Base-by-base conservation (phyloP, 1,140 invertebrate genomes). In the Melanaphis sacchari region DNA sequence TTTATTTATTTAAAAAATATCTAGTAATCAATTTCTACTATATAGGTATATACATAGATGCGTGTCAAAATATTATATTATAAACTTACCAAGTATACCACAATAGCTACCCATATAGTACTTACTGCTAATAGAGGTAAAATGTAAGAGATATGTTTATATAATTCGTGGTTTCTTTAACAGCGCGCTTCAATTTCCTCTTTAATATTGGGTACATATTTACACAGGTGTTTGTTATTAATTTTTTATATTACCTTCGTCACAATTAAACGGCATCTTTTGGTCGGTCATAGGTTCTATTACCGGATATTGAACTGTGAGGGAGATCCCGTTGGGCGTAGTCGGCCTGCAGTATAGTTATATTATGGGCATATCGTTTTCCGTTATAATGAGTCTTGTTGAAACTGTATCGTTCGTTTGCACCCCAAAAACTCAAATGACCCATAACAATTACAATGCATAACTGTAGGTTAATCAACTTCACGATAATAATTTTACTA, bases 221-320 rank as follows among this genome's bases (percentile, higher is more conserved):
- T 76, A 76, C n/a, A 76, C 54, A 66, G 59, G 90, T 91, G 54
- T 76, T 49, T 46, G 31, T n/a, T n/a, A 66, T n/a, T 66, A 66
- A 49, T 49, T 49, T 15, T 49, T 36, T n/a, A 2, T n/a, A 0
- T 21, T 36, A 21, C 18, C 49, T 59, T 15, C 5, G 26, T 21
- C 18, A 6, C n/a, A 59, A 59, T 90, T 90, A 90, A 59, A 59
- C 31, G 24, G 41, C 88, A 31, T 90, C 52, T 59, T 90, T 59
- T 24, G 52, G 52, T 90, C 88, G 40, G 59, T 36, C 59, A 76
- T n/a, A 4, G 31, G 31, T 7, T n/a, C 38, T 52, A 38, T 40
- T 38, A 49, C 88, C 88, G 88, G 88, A 90, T 90, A 90, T 90
- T 90, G 38, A 49, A 88, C 87, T 9, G 38, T 36, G 59, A 76